A percentile compares a stretch with the other conserved stretches of the same genome.
Conservation (phyloP, 2,888 invertebrate genomes). For the Petrolisthes cinctipes region DNA sequence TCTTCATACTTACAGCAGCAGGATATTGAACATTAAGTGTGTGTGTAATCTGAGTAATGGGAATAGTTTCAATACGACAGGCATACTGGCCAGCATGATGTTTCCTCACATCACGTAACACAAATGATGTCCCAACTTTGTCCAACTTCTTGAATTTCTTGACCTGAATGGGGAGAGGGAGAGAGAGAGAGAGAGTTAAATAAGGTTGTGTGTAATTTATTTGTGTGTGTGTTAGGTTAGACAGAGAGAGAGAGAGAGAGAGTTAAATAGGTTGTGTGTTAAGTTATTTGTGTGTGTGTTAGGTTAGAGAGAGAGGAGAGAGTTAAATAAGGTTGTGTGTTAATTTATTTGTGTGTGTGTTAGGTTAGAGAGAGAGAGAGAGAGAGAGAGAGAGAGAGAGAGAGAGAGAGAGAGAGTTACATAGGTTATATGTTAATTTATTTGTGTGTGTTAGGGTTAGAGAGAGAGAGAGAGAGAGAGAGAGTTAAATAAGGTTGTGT, state of each 20-base stretch:
- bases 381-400: too few relatives aligned
- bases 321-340: background rate
- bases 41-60: slow-evolving; percentile 39
- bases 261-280: background rate
- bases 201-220: too few relatives aligned
- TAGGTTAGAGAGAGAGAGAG: too few relatives aligned
- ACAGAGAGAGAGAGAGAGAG: too few relatives aligned
- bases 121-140: slow-evolving; percentile 49
- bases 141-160: slow-evolving; percentile 5
- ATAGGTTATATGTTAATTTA: background rate
- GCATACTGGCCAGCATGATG: slow-evolving; percentile 53
- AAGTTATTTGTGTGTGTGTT: too few relatives aligned
- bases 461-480: too few relatives aligned
- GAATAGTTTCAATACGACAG: slow-evolving; percentile 46
- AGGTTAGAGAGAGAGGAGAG: too few relatives aligned
- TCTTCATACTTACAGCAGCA: slow-evolving; percentile 42
- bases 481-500: too few relatives aligned
- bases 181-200: background rate
- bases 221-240: background rate
- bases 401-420: too few relatives aligned
- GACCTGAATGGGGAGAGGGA: slow-evolving; percentile 1
- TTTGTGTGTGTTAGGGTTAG: too few relatives aligned
- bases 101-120: slow-evolving; percentile 37
- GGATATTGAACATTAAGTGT: slow-evolving; percentile 59
- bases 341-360: too few relatives aligned